phyloP scores from a whole-genome alignment of 92 coral and sea anemone genomes.

The Chrysogorgia sp. region DNA sequence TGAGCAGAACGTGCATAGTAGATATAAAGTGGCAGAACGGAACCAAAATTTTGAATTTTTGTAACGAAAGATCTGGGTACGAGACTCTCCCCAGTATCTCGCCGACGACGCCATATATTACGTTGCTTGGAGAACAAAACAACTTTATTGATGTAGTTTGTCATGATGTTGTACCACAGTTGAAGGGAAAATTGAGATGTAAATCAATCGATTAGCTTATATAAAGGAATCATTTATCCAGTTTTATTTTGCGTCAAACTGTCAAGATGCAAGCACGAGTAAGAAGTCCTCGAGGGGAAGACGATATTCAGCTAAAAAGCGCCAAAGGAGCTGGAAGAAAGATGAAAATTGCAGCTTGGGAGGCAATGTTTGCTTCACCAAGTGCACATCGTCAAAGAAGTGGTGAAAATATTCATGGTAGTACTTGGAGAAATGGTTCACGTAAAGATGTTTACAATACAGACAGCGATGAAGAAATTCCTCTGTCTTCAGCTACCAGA shows the following conservation, averaged over 20 bases:
- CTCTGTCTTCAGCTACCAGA: neutral
- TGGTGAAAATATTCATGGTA: slow-evolving; percentile 3
- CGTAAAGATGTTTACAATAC: neutral
- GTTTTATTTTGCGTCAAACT: neutral
- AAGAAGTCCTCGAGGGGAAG: neutral
- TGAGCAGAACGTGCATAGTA: too few relatives aligned
- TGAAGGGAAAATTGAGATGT: slow-evolving; percentile 14
- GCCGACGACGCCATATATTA: slow-evolving; percentile 3
- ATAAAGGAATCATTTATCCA: neutral
- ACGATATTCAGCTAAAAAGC: slow-evolving; percentile 9
- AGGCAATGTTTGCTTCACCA: slow-evolving; percentile 20
- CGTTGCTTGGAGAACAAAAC: slow-evolving; percentile 42
- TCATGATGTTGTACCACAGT: neutral
- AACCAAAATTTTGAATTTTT: too few relatives aligned
- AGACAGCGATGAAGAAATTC: slow-evolving; percentile 20
- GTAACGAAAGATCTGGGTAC: too few relatives aligned
- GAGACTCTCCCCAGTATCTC: slow-evolving; percentile 11
- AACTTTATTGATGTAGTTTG: slow-evolving; percentile 24
- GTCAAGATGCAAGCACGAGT: neutral
- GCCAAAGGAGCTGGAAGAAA: slow-evolving; percentile 9
- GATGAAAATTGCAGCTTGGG: slow-evolving; percentile 22
- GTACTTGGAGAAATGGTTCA: slow-evolving; percentile 15
- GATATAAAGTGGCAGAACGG: too few relatives aligned
- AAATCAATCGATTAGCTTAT: neutral
- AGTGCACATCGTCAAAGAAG: slow-evolving; percentile 29